Evolutionary conservation across 1,140 invertebrate species (phyloP).

Genomic region (Drosophila neocordata): DNA sequence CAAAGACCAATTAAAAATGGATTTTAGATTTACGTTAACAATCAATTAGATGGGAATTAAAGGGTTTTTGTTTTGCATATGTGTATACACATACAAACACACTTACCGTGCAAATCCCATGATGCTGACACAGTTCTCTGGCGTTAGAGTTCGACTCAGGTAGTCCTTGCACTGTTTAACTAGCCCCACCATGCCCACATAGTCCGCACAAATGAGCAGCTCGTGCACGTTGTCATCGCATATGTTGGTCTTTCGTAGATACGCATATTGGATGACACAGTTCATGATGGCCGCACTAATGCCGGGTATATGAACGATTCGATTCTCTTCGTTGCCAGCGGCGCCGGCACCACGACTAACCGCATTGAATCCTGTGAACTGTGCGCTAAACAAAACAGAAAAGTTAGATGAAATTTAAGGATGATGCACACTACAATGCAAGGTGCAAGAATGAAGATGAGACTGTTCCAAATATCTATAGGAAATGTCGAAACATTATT

Average conservation of each 20-base stretch:
- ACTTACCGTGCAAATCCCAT: conserved; percentile 89
- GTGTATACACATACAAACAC: not conserved
- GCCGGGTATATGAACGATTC: conserved; percentile 87
- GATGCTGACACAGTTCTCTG: conserved; percentile 92
- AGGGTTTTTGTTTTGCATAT: too few relatives aligned
- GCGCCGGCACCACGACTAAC: conserved; percentile 69
- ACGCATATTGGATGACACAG: conserved; percentile 91
- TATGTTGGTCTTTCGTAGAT: conserved; percentile 88
- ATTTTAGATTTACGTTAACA: conserved; percentile 17
- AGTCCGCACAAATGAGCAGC: conserved; percentile 89
- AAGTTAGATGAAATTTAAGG: not conserved
- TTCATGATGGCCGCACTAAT: conserved; percentile 90
- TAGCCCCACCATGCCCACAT: conserved; percentile 90
- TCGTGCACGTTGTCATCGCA: conserved; percentile 90
- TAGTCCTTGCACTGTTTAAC: conserved; percentile 91
- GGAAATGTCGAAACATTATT: too few relatives aligned
- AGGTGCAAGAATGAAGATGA: too few relatives aligned
- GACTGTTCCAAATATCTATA: too few relatives aligned
- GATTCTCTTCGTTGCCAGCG: conserved; percentile 84
- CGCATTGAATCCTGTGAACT: conserved; percentile 90
- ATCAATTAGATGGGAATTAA: conserved; percentile 7
- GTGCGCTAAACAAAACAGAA: conserved; percentile 84
- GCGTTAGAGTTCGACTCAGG: conserved; percentile 86
- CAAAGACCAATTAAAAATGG: conserved; percentile 47
- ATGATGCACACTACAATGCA: conserved; percentile 7